Percentiles rank a stretch among this genome's conserved stretches.
Conservation (phyloP, 2,113 vertebrate species). For the Halcyon malimbica region DNA sequence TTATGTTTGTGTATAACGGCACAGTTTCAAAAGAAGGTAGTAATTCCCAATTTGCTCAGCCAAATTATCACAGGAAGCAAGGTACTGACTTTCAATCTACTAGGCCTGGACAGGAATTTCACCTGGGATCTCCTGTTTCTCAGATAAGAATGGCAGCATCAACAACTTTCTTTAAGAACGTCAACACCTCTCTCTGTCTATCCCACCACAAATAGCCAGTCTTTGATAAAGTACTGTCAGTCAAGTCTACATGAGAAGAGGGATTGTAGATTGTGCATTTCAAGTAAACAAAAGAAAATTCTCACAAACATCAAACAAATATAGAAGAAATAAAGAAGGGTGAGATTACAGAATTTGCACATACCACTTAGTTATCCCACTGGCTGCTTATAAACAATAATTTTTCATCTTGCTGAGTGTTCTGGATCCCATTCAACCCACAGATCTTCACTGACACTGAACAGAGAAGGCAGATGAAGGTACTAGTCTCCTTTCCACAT, state of each 20-base stretch:
- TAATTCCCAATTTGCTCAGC: background rate
- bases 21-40: background rate
- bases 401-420: background rate
- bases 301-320: background rate
- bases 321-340: background rate
- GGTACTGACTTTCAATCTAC: background rate
- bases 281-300: background rate
- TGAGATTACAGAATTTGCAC: background rate
- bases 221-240: background rate
- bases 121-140: background rate
- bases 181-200: background rate
- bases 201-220: background rate
- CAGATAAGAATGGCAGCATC: background rate
- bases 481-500: background rate
- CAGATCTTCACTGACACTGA: fast-evolving
- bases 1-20: fast-evolving
- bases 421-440: background rate
- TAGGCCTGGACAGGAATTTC: background rate
- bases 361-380: background rate
- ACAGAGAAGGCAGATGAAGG: background rate
- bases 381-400: background rate
- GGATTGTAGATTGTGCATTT: background rate
- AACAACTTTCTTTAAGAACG: background rate
- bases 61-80: background rate
- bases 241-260: background rate